Conservation (phyloP, 1,140 invertebrate species). For the Trissolcus basalis region DNA sequence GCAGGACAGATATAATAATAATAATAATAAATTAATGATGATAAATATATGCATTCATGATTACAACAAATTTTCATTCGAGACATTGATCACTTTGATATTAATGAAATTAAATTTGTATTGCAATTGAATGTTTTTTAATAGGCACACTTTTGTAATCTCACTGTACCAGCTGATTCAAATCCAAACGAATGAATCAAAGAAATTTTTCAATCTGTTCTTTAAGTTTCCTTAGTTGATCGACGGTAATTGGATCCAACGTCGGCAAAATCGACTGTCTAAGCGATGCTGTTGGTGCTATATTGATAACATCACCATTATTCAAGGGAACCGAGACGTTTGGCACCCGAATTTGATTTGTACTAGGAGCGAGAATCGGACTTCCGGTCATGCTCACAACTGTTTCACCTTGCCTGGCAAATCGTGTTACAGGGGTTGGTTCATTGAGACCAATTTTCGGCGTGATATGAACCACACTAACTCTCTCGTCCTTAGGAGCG, state of each 20-base stretch:
- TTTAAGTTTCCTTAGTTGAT: slow-evolving; percentile 78
- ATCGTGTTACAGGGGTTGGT: slow-evolving; percentile 78
- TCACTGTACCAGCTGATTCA: no score
- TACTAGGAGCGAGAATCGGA: slow-evolving; percentile 77
- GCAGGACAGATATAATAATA: no score
- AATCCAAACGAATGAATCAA: no score
- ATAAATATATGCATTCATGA: no score
- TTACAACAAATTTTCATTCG: no score
- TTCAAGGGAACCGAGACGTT: slow-evolving; percentile 80
- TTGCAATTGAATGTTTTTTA: no score
- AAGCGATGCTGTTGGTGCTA: slow-evolving; percentile 78
- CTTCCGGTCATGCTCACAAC: slow-evolving; percentile 81
- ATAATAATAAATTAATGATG: no score
- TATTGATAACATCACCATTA: slow-evolving; percentile 79
- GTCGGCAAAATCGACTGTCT: slow-evolving; percentile 76
- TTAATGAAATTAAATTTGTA: no score
- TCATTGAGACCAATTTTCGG: slow-evolving; percentile 78
- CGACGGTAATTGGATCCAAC: slow-evolving; percentile 74
- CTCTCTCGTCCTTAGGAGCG: slow-evolving; percentile 5
- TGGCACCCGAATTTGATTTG: slow-evolving; percentile 73
- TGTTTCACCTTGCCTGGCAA: slow-evolving; percentile 80
- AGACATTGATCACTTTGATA: no score
- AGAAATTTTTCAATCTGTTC: slow-evolving; percentile 78
- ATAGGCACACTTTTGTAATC: no score
- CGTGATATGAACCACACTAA: slow-evolving; percentile 56